phyloP scores from a whole-genome alignment of 37 sponge, comb jelly and placozoan species.

The Chondrosia reniformis region DNA sequence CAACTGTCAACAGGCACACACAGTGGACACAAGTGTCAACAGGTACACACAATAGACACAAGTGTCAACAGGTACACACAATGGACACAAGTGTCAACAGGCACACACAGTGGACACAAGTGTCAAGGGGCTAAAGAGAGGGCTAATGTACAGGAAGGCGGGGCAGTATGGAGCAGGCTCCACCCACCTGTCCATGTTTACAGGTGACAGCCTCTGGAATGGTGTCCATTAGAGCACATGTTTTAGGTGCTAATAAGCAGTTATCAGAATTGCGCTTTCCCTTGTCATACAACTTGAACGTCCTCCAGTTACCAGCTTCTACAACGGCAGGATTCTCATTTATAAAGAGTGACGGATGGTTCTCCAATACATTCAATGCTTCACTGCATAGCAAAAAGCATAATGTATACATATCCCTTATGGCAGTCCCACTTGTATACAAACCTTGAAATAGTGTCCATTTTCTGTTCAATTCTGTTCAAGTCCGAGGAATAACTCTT shows the following conservation, averaged over 20 bases:
- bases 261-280: conserved; percentile 48
- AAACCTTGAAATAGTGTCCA: not conserved
- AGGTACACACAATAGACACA: conserved; percentile 3
- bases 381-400: not conserved
- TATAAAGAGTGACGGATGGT: not conserved
- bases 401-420: not conserved
- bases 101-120: not conserved
- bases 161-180: no score
- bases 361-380: not conserved
- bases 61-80: not conserved
- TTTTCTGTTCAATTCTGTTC: not conserved
- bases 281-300: conserved; percentile 35
- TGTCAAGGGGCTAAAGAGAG: no score
- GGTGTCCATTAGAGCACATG: conserved; percentile 56
- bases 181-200: conserved; percentile 46
- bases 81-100: not conserved
- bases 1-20: not conserved
- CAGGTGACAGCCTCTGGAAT: conserved; percentile 52
- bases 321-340: conserved; percentile 4
- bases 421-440: not conserved
- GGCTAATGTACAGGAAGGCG: no score
- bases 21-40: no score
- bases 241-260: conserved; percentile 46
- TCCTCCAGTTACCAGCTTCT: conserved; percentile 11
- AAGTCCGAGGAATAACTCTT: not conserved